phyloP scores from a whole-genome alignment of 1,140 invertebrate species.

The Nymphalis io region DNA sequence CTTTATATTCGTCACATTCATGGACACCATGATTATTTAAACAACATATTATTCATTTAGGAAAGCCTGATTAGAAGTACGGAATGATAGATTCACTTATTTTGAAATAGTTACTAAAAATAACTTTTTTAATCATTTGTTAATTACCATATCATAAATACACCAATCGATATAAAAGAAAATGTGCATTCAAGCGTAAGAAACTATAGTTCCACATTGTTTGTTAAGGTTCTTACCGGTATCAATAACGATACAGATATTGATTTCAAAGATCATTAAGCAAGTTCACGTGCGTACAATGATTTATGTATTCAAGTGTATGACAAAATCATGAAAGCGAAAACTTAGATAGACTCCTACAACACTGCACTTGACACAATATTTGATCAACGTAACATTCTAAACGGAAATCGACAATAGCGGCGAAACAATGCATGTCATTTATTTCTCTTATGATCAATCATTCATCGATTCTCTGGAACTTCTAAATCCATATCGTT shows the following conservation, averaged over 20 bases:
- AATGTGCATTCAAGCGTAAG: conserved; percentile 3
- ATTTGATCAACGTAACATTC: conserved; percentile 44
- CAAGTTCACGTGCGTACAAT: conserved; percentile 35
- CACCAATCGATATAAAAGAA: background rate
- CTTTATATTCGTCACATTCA: conserved; percentile 54
- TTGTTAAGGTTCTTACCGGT: conserved; percentile 13
- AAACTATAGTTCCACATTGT: conserved; percentile 22
- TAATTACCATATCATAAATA: background rate
- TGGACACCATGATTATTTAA: conserved; percentile 33
- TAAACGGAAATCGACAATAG: conserved; percentile 36
- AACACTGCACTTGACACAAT: conserved; percentile 54
- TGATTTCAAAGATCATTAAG: conserved; percentile 21
- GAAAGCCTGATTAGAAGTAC: background rate
- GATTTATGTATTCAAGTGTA: conserved; percentile 38
- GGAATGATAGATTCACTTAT: background rate
- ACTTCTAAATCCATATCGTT: too few species aligned
- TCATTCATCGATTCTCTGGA: too few species aligned
- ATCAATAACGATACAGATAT: conserved; percentile 25
- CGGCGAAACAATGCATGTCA: conserved; percentile 18
- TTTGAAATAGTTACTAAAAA: background rate
- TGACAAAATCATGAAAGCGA: conserved; percentile 44
- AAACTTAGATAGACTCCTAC: conserved; percentile 37
- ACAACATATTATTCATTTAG: background rate
- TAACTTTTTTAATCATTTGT: background rate
- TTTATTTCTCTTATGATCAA: conserved; percentile 7